Evolutionary conservation across 92 coral and sea anemone genomes (phyloP).

Genomic region (Parazoanthus atlanticus): DNA sequence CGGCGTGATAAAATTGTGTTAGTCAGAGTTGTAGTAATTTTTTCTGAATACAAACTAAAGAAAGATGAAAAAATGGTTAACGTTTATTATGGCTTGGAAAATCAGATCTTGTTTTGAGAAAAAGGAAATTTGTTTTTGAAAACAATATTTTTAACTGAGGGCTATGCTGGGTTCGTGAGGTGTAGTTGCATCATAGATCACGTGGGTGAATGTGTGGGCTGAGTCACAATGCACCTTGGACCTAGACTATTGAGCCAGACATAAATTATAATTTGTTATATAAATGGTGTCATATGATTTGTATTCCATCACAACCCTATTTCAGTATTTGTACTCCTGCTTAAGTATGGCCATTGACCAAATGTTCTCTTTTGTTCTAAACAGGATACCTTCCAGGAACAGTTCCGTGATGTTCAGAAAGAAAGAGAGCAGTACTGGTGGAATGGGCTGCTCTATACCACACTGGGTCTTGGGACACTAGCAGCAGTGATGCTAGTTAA

Average conservation of each 20-base stretch:
- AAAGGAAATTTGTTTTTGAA: background rate
- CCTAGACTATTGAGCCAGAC: background rate
- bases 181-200: background rate
- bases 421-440: slow-evolving; percentile 89
- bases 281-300: background rate
- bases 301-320: background rate
- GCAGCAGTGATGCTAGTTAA: slow-evolving; percentile 68
- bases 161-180: background rate
- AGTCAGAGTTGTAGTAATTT: background rate
- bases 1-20: background rate
- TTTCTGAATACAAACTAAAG: background rate
- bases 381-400: slow-evolving; percentile 89
- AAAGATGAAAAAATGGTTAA: too few relatives aligned
- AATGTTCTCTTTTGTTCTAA: slow-evolving; percentile 13
- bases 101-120: background rate
- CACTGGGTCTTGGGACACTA: slow-evolving; percentile 84
- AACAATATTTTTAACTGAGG: too few relatives aligned
- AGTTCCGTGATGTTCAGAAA: slow-evolving; percentile 75
- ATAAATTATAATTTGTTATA: slow-evolving; percentile 23
- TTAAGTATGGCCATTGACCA: background rate
- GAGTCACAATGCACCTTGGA: slow-evolving; percentile 5
- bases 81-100: background rate
- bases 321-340: background rate
- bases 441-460: slow-evolving; percentile 81
- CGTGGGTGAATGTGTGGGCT: background rate